Conservation (phyloP, 2,888 invertebrate genomes). For the Amiota minor region DNA sequence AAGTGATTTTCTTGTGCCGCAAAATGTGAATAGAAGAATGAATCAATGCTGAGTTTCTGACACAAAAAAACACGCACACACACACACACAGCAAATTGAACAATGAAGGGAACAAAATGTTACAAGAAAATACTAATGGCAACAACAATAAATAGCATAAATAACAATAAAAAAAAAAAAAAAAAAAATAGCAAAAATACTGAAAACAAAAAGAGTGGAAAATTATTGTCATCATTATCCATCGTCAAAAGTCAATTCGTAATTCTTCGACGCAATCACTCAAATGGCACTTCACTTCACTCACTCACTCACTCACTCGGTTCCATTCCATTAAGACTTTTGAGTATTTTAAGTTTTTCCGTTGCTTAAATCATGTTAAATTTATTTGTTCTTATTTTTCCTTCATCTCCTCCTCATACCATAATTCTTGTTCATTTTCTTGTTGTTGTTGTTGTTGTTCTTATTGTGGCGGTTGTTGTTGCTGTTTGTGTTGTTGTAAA, state of each 20-base stretch:
- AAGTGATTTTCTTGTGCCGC: no score
- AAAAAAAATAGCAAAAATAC: background rate
- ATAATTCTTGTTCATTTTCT: slow-evolving; percentile 5
- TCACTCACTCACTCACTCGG: no score
- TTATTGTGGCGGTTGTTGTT: background rate
- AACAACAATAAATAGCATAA: background rate
- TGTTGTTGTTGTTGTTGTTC: background rate
- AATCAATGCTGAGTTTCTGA: no score
- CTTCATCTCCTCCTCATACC: slow-evolving; percentile 39
- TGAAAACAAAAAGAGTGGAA: background rate
- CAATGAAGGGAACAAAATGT: no score
- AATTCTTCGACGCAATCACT: slow-evolving; percentile 3
- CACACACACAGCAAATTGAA: no score
- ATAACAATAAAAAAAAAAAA: background rate
- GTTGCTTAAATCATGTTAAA: slow-evolving; percentile 65
- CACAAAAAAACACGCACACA: no score
- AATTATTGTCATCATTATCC: background rate
- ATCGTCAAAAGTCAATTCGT: background rate
- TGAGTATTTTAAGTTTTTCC: slow-evolving; percentile 59
- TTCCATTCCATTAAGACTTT: no score
- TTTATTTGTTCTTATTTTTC: slow-evolving; percentile 55
- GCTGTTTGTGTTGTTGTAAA: background rate
- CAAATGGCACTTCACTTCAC: slow-evolving; percentile 36
- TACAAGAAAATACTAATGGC: no score
- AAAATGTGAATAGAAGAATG: no score